These are phyloP conservation scores for Pipistrellus pygmaeus DNA, from an alignment of 2,797 vertebrate genomes.

Conservation along the genomic window DNA sequence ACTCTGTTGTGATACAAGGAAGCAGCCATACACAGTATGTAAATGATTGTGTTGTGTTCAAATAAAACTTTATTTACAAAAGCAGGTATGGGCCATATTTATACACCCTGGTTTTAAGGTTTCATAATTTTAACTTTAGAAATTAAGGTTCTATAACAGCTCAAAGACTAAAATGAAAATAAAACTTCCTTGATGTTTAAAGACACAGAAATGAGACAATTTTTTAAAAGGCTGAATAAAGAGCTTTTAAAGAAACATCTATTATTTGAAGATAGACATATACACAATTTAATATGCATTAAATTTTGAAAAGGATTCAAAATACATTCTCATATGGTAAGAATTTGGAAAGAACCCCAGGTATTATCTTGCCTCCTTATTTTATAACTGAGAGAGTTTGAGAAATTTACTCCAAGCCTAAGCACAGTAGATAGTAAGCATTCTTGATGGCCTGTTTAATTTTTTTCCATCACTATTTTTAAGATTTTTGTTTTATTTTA, in stretches of 20 bases:
- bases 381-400: not conserved
- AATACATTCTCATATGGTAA: not conserved
- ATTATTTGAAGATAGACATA: slow-evolving; percentile 11
- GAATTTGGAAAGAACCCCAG: not conserved
- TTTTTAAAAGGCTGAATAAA: slow-evolving; percentile 56
- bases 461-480: slow-evolving; percentile 14
- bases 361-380: not conserved
- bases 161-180: slow-evolving; percentile 2
- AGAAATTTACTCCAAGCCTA: slow-evolving; percentile 17
- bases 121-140: not conserved
- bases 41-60: not conserved
- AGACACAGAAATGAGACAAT: not conserved
- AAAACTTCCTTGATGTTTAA: slow-evolving; percentile 30
- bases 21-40: not conserved
- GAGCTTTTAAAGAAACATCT: slow-evolving; percentile 5
- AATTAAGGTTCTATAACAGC: slow-evolving; percentile 21
- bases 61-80: slow-evolving; percentile 55
- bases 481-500: slow-evolving; percentile 43
- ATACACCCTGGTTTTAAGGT: not conserved
- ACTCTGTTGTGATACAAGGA: not conserved
- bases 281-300: not conserved
- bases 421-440: not conserved
- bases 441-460: not conserved
- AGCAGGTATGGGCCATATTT: not conserved
- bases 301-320: slow-evolving; percentile 34